phyloP scores from a whole-genome alignment of 2,797 vertebrate species.

The Enteromius argenteus region DNA sequence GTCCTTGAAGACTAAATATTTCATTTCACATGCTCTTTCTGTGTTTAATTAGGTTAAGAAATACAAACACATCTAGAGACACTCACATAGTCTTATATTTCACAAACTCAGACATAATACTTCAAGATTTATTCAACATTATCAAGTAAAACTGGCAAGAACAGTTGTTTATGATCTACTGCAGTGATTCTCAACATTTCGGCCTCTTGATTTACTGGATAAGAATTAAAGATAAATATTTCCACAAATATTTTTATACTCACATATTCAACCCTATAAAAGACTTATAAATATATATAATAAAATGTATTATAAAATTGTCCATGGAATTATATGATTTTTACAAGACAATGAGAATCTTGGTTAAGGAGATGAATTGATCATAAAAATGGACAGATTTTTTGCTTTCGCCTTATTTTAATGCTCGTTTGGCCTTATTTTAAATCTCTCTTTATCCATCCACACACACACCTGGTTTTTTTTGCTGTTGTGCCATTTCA shows the following conservation, averaged over 20 bases:
- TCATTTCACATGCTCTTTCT: slow-evolving; percentile 20
- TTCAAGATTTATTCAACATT: not conserved
- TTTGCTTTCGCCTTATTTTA: not conserved
- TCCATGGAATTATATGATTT: not conserved
- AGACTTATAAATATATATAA: not conserved
- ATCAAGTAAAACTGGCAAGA: no score
- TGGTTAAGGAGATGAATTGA: not conserved
- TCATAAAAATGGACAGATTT: no score
- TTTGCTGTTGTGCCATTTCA: not conserved
- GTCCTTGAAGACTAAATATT: slow-evolving; percentile 1
- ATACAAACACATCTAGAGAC: slow-evolving; percentile 2
- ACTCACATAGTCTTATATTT: not conserved
- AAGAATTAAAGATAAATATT: not conserved
- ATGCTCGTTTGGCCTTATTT: not conserved
- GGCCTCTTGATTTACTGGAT: not conserved
- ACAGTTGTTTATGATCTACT: not conserved
- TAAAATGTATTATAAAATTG: not conserved
- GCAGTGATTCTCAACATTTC: not conserved
- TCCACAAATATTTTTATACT: not conserved
- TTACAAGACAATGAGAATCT: not conserved
- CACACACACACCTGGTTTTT: not conserved
- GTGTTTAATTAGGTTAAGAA: slow-evolving; percentile 14
- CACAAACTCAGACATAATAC: not conserved
- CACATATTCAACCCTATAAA: not conserved
- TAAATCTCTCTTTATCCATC: not conserved